Evolutionary conservation across 2,888 invertebrate species (phyloP), one percentile per base, ranked within the genome.

Genomic region (Geophilus truncorum): DNA sequence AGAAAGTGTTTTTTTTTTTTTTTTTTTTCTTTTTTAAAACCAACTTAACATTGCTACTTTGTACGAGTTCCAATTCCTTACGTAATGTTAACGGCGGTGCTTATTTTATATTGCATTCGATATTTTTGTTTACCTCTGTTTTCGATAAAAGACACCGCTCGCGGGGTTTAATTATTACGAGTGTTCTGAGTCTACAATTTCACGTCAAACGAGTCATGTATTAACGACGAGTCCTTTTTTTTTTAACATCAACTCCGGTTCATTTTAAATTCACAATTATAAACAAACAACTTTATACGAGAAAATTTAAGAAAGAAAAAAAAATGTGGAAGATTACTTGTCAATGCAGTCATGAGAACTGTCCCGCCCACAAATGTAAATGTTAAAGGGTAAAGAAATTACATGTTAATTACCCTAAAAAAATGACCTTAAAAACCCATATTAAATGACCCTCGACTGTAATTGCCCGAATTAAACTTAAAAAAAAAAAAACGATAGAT

Each of bases 341-440:
- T 62, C 57, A 62, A 1, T 62, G 23, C 21, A n/a, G 57, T 23
- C 57, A 62, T 62, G 57, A 62, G 23, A 62, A 62, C 28, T 15
- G 70, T 12, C 70, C 70, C 70, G 70, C 70, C 70, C 70, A 70
- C 70, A 70, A 70, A 70, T 28, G 70, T 25, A 70, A 25, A 70
- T 15, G 70, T 70, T 70, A 70, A 70, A 70, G 70, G 70, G 70
- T 70, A 70, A 28, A 45, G 28, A 70, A 70, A 70, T 25, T 21
- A 25, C 23, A 62, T 23, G 9, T 62, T 62, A 62, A 62, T 62
- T 62, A 23, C 62, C 62, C 62, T n/a, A 62, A 62, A 62, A 70
- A 70, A 70, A 70, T 70, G 25, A 70, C 28, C 70, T 70, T 70
- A 70, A 70, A 70, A 28, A 70, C 70, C 28, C 70, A 28, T 28